Evolutionary conservation across 2,888 invertebrate genomes (phyloP), one percentile per base, ranked within the genome.

Genomic region (Pemphredon lugubris): DNA sequence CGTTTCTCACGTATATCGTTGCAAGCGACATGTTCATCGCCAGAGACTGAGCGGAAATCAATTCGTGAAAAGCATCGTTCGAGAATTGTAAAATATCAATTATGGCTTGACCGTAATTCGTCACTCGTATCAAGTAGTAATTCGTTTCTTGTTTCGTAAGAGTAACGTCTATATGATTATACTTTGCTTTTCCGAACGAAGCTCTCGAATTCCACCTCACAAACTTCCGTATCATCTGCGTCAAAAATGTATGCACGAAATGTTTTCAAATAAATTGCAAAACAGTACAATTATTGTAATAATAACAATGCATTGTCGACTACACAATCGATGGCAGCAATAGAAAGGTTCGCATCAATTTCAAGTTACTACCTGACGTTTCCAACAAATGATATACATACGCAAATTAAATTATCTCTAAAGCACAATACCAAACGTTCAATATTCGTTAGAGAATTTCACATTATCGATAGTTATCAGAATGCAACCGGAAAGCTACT

Each of bases 221-320:
- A 16, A 67, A 75, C 34, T 14, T 16, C 14, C 23, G 48, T n/a
- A 75, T 20, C 18, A 63, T 53, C 70, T 75, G 18, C n/a, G n/a
- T n/a, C n/a, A n/a, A n/a, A n/a, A n/a, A n/a, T n/a, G n/a, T 45
- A 6, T 13, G 11, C 14, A 13, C 11, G 30, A 6, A 54, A 42
- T 21, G n/a, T 9, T 30, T 30, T 9, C 7, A 9, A 30, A 1
- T 30, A 30, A 30, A 30, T 30, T 30, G 1, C 30, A 9, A 30
- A 30, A 30, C 7, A 2, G 30, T 30, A 2, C 30, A 30, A 1
- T 2, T 4, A 11, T 39, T 0, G n/a, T n/a, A 39, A 39, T 39
- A 4, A 39, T 39, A 1, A 1, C 5, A 5, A 37, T 16, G 16
- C 16, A 32, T 32, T 5, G 6, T 18, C 9, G 7, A 42, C 13